Percentiles rank a stretch among this genome's conserved stretches.
Conservation (phyloP, 2,888 invertebrate genomes). For the Melolontha melolontha region DNA sequence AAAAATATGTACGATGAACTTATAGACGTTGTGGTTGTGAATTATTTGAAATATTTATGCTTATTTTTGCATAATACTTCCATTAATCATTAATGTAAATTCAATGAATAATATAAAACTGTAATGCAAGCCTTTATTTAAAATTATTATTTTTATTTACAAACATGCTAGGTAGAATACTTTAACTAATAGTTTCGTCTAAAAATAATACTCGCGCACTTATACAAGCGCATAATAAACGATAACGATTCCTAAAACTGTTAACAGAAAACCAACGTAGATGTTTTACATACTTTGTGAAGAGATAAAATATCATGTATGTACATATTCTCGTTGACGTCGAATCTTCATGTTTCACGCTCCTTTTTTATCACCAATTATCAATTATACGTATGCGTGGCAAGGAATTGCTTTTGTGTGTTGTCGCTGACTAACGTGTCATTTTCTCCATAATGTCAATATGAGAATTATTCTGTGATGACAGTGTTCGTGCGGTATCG, state of each 20-base stretch:
- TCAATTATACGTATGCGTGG: conserved; percentile 28
- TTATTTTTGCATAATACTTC: too few species aligned
- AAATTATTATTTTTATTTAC: conserved; percentile 6
- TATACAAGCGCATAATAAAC: conserved; percentile 9
- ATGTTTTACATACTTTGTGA: conserved; percentile 38
- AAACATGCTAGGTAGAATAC: background rate
- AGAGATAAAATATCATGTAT: conserved; percentile 35
- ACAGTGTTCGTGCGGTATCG: conserved; percentile 22
- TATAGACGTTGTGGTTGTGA: too few species aligned
- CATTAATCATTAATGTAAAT: too few species aligned
- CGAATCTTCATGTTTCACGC: conserved; percentile 39
- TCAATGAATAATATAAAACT: too few species aligned
- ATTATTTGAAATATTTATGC: too few species aligned
- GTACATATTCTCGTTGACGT: conserved; percentile 32
- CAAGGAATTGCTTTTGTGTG: conserved; percentile 27
- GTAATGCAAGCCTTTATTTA: background rate
- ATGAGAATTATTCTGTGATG: conserved; percentile 28
- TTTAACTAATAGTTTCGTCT: conserved; percentile 4
- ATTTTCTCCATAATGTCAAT: conserved; percentile 25
- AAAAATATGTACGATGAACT: too few species aligned
- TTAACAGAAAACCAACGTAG: conserved; percentile 35
- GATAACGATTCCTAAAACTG: conserved; percentile 38
- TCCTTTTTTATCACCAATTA: conserved; percentile 36
- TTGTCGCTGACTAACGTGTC: conserved; percentile 34
- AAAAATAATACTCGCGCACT: conserved; percentile 6